Evolutionary conservation across 2,797 vertebrate species (phyloP).

Genomic region (Brachyrhaphis roseni): DNA sequence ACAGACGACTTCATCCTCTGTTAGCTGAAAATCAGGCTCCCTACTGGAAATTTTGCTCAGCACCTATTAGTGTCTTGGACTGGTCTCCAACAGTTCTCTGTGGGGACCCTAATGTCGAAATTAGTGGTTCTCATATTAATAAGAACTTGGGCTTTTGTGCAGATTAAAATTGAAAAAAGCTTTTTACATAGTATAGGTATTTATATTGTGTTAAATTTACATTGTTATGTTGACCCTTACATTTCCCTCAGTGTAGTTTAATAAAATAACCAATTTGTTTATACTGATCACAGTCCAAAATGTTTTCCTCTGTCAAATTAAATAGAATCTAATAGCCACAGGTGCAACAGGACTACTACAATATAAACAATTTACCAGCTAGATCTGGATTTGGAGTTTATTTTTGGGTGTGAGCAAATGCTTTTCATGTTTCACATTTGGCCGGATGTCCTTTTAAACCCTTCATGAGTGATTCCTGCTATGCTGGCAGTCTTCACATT

Average conservation of each 20-base stretch:
- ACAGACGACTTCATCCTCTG: neutral
- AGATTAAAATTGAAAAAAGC: neutral
- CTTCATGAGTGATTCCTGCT: slow-evolving; percentile 42
- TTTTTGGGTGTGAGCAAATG: slow-evolving; percentile 29
- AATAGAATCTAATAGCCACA: neutral
- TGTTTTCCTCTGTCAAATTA: neutral
- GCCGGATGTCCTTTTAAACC: slow-evolving; percentile 40
- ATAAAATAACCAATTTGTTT: neutral
- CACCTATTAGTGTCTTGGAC: neutral
- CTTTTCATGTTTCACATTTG: slow-evolving; percentile 44
- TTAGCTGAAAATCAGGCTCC: neutral
- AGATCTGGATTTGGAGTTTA: slow-evolving; percentile 13
- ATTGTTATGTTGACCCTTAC: neutral
- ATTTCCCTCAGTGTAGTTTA: neutral
- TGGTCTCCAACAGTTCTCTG: neutral
- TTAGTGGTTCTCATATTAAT: neutral
- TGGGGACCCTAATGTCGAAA: neutral
- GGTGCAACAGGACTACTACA: neutral
- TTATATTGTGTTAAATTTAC: neutral
- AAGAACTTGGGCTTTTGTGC: neutral
- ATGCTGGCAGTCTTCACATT: slow-evolving; percentile 35
- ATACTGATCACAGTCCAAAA: neutral
- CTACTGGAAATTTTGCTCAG: neutral
- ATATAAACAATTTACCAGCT: neutral
- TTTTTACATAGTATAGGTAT: neutral